These are phyloP conservation scores for Micrastur ruficollis DNA, from an alignment of 2,797 vertebrate genomes.

Conservation along the genomic window DNA sequence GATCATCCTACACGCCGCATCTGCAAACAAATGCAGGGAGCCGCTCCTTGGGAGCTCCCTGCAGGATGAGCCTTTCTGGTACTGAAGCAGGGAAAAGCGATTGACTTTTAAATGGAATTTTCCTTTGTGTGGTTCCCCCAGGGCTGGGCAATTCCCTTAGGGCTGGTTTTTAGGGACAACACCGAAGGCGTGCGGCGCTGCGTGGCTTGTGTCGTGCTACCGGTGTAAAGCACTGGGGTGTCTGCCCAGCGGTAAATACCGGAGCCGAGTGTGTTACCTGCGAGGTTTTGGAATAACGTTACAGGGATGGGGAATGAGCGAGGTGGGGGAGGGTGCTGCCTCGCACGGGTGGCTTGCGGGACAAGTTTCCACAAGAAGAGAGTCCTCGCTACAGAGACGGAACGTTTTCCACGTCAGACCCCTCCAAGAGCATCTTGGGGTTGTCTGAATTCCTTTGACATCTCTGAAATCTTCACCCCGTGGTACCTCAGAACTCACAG, in stretches of 20 bases:
- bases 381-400: rapidly evolving
- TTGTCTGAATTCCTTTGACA: not conserved
- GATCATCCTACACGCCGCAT: not conserved
- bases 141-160: not conserved
- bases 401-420: not conserved
- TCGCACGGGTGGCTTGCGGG: not conserved
- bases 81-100: not conserved
- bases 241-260: not conserved
- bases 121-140: not conserved
- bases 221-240: not conserved
- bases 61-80: not conserved
- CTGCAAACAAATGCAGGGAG: not conserved
- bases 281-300: not conserved
- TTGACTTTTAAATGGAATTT: not conserved
- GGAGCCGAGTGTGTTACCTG: too few species aligned
- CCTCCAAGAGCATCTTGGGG: not conserved
- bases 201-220: rapidly evolving
- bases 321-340: not conserved
- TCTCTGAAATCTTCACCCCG: not conserved
- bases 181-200: rapidly evolving
- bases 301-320: not conserved
- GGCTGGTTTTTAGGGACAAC: not conserved
- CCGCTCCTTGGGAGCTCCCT: not conserved
- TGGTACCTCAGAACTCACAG: not conserved
- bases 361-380: not conserved